These are phyloP conservation scores for Acipenser ruthenus DNA, from an alignment of 2,797 vertebrate species.

Conservation along the genomic window DNA sequence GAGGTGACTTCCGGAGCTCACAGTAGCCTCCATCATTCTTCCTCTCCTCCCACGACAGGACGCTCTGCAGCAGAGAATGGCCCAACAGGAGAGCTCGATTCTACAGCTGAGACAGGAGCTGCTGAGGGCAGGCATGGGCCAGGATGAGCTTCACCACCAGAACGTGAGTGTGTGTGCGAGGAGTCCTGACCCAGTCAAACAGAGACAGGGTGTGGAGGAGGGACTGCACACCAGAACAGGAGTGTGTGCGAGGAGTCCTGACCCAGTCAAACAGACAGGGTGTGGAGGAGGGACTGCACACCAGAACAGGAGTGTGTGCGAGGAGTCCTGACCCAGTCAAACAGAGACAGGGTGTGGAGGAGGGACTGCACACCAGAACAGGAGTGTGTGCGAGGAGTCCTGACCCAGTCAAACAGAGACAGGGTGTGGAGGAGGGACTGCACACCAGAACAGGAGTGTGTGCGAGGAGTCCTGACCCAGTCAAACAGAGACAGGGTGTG, in stretches of 20 bases:
- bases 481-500: too few relatives aligned
- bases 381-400: slow-evolving; percentile 8
- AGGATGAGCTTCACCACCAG: slow-evolving; percentile 82
- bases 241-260: slow-evolving; percentile 9
- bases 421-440: too few relatives aligned
- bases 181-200: not conserved
- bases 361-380: not conserved
- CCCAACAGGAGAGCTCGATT: slow-evolving; percentile 79
- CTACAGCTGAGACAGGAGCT: slow-evolving; percentile 94
- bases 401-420: too few relatives aligned
- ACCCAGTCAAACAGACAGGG: not conserved
- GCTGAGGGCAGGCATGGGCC: slow-evolving; percentile 77
- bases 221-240: slow-evolving; percentile 73
- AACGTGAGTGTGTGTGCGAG: slow-evolving; percentile 64
- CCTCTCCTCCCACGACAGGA: slow-evolving; percentile 58
- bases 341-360: too few relatives aligned
- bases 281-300: not conserved
- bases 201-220: not conserved
- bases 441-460: too few relatives aligned
- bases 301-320: slow-evolving; percentile 8
- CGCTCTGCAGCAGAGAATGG: slow-evolving; percentile 84
- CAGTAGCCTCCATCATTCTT: not conserved
- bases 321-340: slow-evolving; percentile 12
- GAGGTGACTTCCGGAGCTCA: too few relatives aligned
- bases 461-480: too few relatives aligned